Base-by-base conservation (phyloP, 2,113 vertebrate species). In the Polypterus senegalus region DNA sequence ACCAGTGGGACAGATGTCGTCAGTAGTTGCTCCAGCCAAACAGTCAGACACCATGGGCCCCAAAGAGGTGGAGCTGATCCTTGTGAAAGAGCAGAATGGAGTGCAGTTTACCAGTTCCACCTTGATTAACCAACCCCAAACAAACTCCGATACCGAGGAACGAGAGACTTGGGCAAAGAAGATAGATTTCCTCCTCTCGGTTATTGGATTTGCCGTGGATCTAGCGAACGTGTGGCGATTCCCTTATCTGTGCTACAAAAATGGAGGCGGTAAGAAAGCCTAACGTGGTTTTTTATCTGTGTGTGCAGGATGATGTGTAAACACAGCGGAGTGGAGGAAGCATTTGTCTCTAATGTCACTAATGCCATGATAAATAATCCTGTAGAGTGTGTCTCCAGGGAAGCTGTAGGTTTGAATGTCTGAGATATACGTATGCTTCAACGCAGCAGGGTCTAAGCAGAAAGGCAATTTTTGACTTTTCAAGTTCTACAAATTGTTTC, bases 171-270 rank as follows among this genome's bases (percentile, higher is more conserved):
- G 91, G 91, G 77, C 87, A 56, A 92, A 92, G 77, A 94, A 93
- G 67, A 88, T 91, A 0, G 91, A 93, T 81, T 94, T 94, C 64
- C 85, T 94, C 9, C 80, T 93, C 8, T 94, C 91, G 0, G 91
- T 93, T 66, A 89, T 93, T 0, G 90, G 91, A 60, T 92, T 93
- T 1, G 91, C 91, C 0, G 91, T 92, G 69, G 90, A 93, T 71
- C 82, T 93, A 7, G 91, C 90, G 61, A 93, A 93, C 0, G 90
- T 93, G 66, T 93, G 91, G 91, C 82, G 91, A 54, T 92, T 93
- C 51, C 90, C 91, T 3, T 92, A 92, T 75, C 83, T 92, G 48
- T 93, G 91, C 84, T 93, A 93, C 75, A 92, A 92, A 68, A 93
- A 93, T 0, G 91, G 90, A 53, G 91, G 91, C 73, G 91, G 91